Evolutionary conservation across 2,888 invertebrate species (phyloP).

Genomic region (Smittia aterrima): DNA sequence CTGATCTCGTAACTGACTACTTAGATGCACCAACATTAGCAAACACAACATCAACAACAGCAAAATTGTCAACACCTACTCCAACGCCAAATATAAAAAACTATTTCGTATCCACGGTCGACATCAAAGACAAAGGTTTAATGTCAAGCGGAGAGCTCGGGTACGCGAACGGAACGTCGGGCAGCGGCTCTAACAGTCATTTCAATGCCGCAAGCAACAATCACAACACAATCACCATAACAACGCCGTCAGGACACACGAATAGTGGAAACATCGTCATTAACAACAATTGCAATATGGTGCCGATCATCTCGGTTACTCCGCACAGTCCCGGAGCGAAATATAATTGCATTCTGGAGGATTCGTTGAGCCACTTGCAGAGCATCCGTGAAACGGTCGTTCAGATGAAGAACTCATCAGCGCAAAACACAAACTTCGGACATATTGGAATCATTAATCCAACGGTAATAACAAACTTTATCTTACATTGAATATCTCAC

Average conservation of each 20-base stretch:
- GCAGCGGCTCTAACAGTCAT: slow-evolving; percentile 24
- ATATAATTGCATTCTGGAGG: slow-evolving; percentile 62
- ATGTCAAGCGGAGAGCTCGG: slow-evolving; percentile 29
- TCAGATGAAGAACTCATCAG: slow-evolving; percentile 54
- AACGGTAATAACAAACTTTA: slow-evolving; percentile 38
- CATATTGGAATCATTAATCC: slow-evolving; percentile 43
- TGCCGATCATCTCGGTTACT: slow-evolving; percentile 84
- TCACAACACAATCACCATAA: slow-evolving; percentile 37
- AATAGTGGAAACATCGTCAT: slow-evolving; percentile 34
- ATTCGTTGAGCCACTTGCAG: slow-evolving; percentile 53
- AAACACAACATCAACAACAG: slow-evolving; percentile 44
- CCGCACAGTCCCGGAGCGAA: slow-evolving; percentile 81
- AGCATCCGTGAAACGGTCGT: slow-evolving; percentile 54
- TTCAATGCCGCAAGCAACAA: not conserved
- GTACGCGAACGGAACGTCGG: slow-evolving; percentile 30
- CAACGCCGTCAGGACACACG: slow-evolving; percentile 36
- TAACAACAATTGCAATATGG: slow-evolving; percentile 52
- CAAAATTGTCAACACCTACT: slow-evolving; percentile 42
- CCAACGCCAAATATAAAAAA: slow-evolving; percentile 43
- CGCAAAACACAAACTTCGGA: slow-evolving; percentile 46
- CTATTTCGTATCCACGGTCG: slow-evolving; percentile 39
- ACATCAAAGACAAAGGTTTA: slow-evolving; percentile 34
- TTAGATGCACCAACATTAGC: slow-evolving; percentile 49
- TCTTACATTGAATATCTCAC: not conserved
- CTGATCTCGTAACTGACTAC: slow-evolving; percentile 54